Conservation (phyloP, 2,113 vertebrate species). For the Polypterus bichir region DNA sequence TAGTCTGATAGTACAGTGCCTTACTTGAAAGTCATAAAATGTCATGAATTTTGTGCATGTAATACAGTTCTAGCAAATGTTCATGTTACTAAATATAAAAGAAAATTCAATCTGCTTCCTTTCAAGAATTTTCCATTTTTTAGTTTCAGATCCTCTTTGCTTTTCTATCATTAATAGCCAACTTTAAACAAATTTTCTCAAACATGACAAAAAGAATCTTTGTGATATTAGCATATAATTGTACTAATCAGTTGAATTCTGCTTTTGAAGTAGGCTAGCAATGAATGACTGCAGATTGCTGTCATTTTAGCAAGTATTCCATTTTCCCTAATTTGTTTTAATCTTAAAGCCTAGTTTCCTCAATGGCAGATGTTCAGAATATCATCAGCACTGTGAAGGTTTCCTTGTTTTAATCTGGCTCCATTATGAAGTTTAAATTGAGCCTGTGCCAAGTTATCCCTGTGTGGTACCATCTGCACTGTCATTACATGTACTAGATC, state of each 20-base stretch:
- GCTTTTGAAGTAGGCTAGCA: not conserved
- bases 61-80: no score
- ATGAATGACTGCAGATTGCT: constrained; percentile 1
- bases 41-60: no score
- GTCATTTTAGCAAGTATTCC: constrained; percentile 1
- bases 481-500: constrained; percentile 1
- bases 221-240: constrained; percentile 3
- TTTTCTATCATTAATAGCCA: not conserved
- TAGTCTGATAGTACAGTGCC: no score
- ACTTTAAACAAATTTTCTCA: not conserved
- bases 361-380: constrained; percentile 9
- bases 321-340: constrained; percentile 1
- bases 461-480: constrained; percentile 1
- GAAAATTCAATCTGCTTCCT: no score
- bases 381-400: not conserved
- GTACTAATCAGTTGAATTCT: constrained; percentile 1
- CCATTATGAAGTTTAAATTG: constrained; percentile 7
- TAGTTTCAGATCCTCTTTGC: not conserved
- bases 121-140: no score
- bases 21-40: no score
- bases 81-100: no score
- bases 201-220: constrained; percentile 2
- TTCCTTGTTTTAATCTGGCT: constrained; percentile 8
- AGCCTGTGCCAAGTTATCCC: not conserved
- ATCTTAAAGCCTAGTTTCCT: not conserved